phyloP scores from a whole-genome alignment of 1,140 invertebrate species.

The Bombus impatiens region DNA sequence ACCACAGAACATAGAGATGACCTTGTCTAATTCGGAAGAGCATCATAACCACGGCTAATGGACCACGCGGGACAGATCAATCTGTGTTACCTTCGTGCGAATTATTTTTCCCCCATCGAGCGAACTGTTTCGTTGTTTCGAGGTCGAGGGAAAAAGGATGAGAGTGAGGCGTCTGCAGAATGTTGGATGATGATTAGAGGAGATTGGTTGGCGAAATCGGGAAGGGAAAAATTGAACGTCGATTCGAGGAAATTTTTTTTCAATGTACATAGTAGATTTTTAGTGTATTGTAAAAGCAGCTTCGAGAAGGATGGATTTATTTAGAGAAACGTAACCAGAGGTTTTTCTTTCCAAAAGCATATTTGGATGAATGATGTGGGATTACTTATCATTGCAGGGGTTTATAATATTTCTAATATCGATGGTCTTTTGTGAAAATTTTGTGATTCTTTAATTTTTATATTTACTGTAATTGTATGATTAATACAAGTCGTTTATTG shows the following conservation, averaged over 20 bases:
- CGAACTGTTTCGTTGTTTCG: neutral
- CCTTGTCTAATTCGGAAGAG: slow-evolving; percentile 61
- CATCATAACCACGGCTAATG: slow-evolving; percentile 63
- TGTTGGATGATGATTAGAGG: neutral
- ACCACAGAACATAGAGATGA: neutral
- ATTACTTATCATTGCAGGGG: too few relatives aligned
- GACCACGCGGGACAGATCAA: slow-evolving; percentile 64
- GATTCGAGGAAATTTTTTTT: neutral
- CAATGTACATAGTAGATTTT: neutral
- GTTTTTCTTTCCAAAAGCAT: neutral
- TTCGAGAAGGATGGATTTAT: neutral
- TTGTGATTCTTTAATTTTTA: too few relatives aligned
- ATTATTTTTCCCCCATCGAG: slow-evolving; percentile 56
- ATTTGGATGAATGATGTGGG: too few relatives aligned
- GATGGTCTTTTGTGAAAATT: too few relatives aligned
- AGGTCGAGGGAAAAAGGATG: neutral
- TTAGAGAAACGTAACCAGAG: neutral
- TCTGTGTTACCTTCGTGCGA: slow-evolving; percentile 62
- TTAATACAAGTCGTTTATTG: too few relatives aligned
- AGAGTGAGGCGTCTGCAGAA: neutral
- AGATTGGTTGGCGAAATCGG: neutral
- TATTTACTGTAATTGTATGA: too few relatives aligned
- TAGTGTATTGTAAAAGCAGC: neutral
- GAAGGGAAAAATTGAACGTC: neutral
- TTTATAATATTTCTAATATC: too few relatives aligned